phyloP scores from a whole-genome alignment of 2,888 invertebrate species.

The Tiphia femorata region DNA sequence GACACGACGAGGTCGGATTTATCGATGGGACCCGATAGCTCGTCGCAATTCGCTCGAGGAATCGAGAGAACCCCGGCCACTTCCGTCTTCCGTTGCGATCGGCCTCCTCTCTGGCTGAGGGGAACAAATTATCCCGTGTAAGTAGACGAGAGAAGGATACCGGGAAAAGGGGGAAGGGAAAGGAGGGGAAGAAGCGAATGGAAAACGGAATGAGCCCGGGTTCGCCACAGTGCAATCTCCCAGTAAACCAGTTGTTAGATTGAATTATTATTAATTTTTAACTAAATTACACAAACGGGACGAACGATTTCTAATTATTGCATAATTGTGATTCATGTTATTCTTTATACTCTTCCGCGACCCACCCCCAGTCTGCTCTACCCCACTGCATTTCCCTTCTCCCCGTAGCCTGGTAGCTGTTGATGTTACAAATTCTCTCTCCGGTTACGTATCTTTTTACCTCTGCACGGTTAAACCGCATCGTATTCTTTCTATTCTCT shows the following conservation, averaged over 20 bases:
- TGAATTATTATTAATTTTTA: slow-evolving; percentile 63
- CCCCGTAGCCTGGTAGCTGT: slow-evolving; percentile 65
- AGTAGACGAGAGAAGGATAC: too few relatives aligned
- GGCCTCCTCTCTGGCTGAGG: slow-evolving; percentile 9
- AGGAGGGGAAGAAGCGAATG: not conserved
- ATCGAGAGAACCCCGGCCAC: slow-evolving; percentile 47
- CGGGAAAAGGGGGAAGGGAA: not conserved
- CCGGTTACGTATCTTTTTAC: slow-evolving; percentile 54
- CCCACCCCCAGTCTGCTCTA: too few relatives aligned
- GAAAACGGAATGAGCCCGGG: slow-evolving; percentile 43
- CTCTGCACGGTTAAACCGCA: slow-evolving; percentile 30
- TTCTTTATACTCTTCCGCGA: slow-evolving; percentile 62
- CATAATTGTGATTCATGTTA: slow-evolving; percentile 68
- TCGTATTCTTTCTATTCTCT: slow-evolving; percentile 18
- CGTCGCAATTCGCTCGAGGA: slow-evolving; percentile 51
- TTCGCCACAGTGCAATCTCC: slow-evolving; percentile 66
- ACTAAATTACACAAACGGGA: slow-evolving; percentile 44
- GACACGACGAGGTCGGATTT: slow-evolving; percentile 26
- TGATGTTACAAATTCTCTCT: slow-evolving; percentile 66
- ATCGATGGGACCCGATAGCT: slow-evolving; percentile 25
- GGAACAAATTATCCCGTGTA: slow-evolving; percentile 4
- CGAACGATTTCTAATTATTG: slow-evolving; percentile 56
- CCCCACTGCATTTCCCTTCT: too few relatives aligned
- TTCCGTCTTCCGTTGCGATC: slow-evolving; percentile 38
- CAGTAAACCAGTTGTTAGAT: slow-evolving; percentile 64